Conservation (phyloP, 1,140 invertebrate species). For the Cheumatopsyche charites region DNA sequence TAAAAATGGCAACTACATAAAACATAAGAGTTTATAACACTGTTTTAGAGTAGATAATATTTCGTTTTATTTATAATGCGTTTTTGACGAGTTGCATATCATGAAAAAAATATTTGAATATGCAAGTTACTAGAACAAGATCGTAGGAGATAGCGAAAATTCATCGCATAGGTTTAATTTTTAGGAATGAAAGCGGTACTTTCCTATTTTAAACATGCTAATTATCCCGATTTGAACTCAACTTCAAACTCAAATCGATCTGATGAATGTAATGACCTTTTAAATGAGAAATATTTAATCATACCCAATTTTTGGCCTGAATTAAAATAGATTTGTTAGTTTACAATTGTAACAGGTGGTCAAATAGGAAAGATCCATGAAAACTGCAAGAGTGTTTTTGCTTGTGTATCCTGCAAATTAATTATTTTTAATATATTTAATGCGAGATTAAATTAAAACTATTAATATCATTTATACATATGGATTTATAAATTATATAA, state of each 20-base stretch:
- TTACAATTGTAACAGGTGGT: too few relatives aligned
- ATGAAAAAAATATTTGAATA: slow-evolving; percentile 29
- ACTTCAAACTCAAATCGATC: too few relatives aligned
- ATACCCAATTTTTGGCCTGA: too few relatives aligned
- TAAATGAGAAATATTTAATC: too few relatives aligned
- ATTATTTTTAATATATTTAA: not conserved
- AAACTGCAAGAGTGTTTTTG: slow-evolving; percentile 2
- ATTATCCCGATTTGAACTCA: too few relatives aligned
- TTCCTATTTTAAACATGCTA: too few relatives aligned
- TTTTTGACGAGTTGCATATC: slow-evolving; percentile 40
- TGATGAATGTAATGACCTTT: too few relatives aligned
- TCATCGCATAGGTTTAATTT: slow-evolving; percentile 26
- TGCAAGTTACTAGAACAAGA: slow-evolving; percentile 18
- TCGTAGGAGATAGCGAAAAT: slow-evolving; percentile 9
- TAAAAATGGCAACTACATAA: slow-evolving; percentile 48
- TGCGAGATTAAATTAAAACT: slow-evolving; percentile 18
- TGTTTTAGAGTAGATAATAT: slow-evolving; percentile 36
- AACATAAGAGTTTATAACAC: slow-evolving; percentile 29
- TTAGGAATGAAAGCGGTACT: too few relatives aligned
- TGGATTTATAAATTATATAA: slow-evolving; percentile 4
- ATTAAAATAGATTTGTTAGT: too few relatives aligned
- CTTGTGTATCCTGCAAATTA: slow-evolving; percentile 13
- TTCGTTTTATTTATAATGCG: slow-evolving; percentile 35
- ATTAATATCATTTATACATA: slow-evolving; percentile 17
- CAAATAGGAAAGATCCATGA: too few relatives aligned